phyloP scores from a whole-genome alignment of 2,113 vertebrate genomes.

The Crotalus viridis region DNA sequence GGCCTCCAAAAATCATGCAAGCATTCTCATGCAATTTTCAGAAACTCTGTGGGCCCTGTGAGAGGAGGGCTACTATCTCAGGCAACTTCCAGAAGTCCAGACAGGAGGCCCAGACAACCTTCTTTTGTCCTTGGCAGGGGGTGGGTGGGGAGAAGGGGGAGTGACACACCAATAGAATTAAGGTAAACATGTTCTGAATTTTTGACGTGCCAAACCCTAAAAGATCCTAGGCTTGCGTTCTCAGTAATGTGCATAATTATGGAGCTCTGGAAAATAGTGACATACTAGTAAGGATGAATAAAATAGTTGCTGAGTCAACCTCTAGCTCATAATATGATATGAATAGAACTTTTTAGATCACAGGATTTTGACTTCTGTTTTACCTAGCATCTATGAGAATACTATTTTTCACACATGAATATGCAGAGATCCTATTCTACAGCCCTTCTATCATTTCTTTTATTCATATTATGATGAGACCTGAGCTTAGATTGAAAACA shows the following conservation, averaged over 20 bases:
- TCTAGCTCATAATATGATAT: not conserved
- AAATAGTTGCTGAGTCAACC: not conserved
- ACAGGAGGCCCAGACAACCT: not conserved
- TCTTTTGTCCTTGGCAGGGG: not conserved
- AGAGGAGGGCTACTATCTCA: not conserved
- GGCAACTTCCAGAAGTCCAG: not conserved
- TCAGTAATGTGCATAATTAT: not conserved
- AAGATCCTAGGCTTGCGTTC: not conserved
- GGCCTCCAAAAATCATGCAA: not conserved
- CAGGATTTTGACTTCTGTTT: not conserved
- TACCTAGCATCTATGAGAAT: not conserved
- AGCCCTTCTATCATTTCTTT: not conserved
- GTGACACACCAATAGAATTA: not conserved
- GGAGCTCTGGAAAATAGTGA: not conserved
- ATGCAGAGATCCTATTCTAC: not conserved
- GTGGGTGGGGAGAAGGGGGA: not conserved
- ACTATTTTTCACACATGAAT: not conserved
- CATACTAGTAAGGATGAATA: not conserved
- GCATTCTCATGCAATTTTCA: not conserved
- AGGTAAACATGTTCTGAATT: not conserved
- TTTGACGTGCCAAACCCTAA: not conserved
- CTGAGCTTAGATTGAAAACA: constrained; percentile 1
- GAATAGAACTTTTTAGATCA: not conserved
- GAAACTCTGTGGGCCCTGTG: not conserved
- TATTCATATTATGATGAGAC: not conserved